Percentiles rank a stretch among this genome's conserved stretches.
These are phyloP conservation scores for Rhynchophorus ferrugineus DNA, from an alignment of 1,140 invertebrate genomes.

Conservation along the genomic window DNA sequence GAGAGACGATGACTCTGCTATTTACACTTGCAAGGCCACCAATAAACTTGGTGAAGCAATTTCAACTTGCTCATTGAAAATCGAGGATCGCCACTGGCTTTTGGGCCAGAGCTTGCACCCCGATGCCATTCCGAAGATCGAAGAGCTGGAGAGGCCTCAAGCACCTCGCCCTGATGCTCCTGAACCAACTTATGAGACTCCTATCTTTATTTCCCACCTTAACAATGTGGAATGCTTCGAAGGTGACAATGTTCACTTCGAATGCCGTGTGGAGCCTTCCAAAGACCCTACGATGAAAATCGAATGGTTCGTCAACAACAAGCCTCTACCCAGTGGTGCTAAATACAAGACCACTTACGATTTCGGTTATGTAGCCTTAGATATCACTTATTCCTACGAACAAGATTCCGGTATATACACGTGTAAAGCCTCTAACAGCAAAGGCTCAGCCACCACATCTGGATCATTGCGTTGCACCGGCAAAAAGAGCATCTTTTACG, in stretches of 20 bases:
- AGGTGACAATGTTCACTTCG: slow-evolving; percentile 87
- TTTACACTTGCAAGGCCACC: slow-evolving; percentile 89
- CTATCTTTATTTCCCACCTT: slow-evolving; percentile 83
- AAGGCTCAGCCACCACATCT: slow-evolving; percentile 80
- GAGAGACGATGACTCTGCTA: slow-evolving; percentile 82
- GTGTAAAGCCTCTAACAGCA: slow-evolving; percentile 85
- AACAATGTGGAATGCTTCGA: slow-evolving; percentile 87
- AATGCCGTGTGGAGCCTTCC: slow-evolving; percentile 88
- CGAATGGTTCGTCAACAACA: slow-evolving; percentile 85
- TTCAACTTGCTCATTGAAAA: slow-evolving; percentile 83
- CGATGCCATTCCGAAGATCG: slow-evolving; percentile 79
- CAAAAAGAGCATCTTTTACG: slow-evolving; percentile 69
- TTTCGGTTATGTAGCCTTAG: slow-evolving; percentile 80
- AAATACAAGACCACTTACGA: slow-evolving; percentile 81
- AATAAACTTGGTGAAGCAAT: slow-evolving; percentile 87
- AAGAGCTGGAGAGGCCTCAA: slow-evolving; percentile 75
- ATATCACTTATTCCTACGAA: slow-evolving; percentile 71
- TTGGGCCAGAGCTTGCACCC: slow-evolving; percentile 85
- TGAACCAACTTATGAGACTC: slow-evolving; percentile 73
- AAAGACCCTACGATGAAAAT: slow-evolving; percentile 91
- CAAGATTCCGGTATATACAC: slow-evolving; percentile 88
- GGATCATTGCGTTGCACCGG: slow-evolving; percentile 76
- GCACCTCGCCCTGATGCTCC: slow-evolving; percentile 52
- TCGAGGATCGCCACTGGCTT: slow-evolving; percentile 79
- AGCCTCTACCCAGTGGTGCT: slow-evolving; percentile 69